Evolutionary conservation across 1,140 invertebrate species (phyloP), one percentile per base, ranked within the genome.

Genomic region (Pentalonia nigronervosa): DNA sequence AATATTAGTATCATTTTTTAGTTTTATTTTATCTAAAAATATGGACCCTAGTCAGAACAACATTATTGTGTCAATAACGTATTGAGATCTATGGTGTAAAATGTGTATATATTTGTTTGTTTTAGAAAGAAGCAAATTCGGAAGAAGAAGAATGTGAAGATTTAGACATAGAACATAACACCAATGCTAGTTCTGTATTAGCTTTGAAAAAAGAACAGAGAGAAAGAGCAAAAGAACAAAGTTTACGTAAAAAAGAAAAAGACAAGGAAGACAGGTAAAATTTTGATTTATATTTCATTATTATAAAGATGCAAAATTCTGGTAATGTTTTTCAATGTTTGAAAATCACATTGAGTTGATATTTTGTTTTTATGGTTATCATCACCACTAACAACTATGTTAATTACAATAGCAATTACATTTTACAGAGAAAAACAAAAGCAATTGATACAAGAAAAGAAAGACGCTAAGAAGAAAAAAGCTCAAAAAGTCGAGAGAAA

Each of bases 171-270:
- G 96, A 96, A 84, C 97, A 97, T 94, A 98, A 98, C 94, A 97
- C 97, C 25, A 98, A 98, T 95, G 97, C 96, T 20, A 95, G 96
- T 53, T 96, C 96, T 94, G 97, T 98, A 23, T 95, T 96, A 92
- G 97, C 97, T 86, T 96, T 97, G 86, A 97, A 97, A 94, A 96
- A 96, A 94, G 97, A 98, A 94, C 97, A 97, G 94, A 95, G 97
- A 81, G 98, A 98, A 94, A 97, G 97, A 94, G 97, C 97, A 7
- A 97, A 97, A 94, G 94, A 96, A 30, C 97, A 98, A 47, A 97
- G 97, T 94, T 97, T 97, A 94, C 97, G 97, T 94, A 98, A 98
- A 94, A 98, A 98, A 94, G 98, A 98, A 94, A 98, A 98, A 94
- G 98, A 98, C 94, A 98, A 97, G 95, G 97, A 98, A 94, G 98